Percentiles rank a stretch among this genome's conserved stretches.
Evolutionary conservation across 2,888 invertebrate genomes (phyloP).

Genomic region (Mycogona germanica): DNA sequence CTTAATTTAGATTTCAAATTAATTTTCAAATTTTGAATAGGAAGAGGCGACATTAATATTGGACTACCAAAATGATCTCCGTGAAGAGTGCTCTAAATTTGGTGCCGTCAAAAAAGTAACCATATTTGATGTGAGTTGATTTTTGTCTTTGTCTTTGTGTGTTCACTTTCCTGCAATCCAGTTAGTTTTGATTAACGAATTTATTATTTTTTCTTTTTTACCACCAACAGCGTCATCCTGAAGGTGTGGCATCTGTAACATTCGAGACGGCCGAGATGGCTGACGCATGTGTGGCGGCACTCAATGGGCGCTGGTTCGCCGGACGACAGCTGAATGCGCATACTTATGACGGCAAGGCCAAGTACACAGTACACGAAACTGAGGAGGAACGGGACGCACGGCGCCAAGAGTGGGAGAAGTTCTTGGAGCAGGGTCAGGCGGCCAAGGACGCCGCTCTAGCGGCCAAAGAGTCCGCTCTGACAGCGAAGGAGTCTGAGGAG

Average conservation of each 20-base stretch:
- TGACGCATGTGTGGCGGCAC: slow-evolving; percentile 70
- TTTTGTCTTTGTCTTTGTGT: too few relatives aligned
- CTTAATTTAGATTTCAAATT: neutral
- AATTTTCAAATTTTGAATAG: slow-evolving; percentile 26
- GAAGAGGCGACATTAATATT: slow-evolving; percentile 74
- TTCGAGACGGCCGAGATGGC: slow-evolving; percentile 86
- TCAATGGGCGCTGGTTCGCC: slow-evolving; percentile 85
- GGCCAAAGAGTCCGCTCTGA: too few relatives aligned
- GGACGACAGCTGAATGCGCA: slow-evolving; percentile 72
- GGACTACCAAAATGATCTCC: slow-evolving; percentile 80
- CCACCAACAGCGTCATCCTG: slow-evolving; percentile 60
- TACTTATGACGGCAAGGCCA: slow-evolving; percentile 92
- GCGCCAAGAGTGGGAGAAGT: slow-evolving; percentile 76
- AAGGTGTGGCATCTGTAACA: slow-evolving; percentile 84
- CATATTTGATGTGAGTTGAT: slow-evolving; percentile 64
- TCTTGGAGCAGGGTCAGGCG: slow-evolving; percentile 51
- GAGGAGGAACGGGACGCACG: slow-evolving; percentile 71
- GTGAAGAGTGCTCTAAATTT: slow-evolving; percentile 78
- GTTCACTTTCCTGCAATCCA: neutral
- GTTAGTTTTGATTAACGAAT: neutral
- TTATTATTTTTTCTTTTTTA: slow-evolving; percentile 8
- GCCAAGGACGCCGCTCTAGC: neutral
- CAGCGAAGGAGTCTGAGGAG: too few relatives aligned
- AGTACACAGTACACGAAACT: slow-evolving; percentile 80
- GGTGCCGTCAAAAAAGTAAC: slow-evolving; percentile 85